Percentiles rank a stretch among this genome's conserved stretches.
phyloP scores from a whole-genome alignment of 2,797 vertebrate species.

The Alcedo quadribrachys region DNA sequence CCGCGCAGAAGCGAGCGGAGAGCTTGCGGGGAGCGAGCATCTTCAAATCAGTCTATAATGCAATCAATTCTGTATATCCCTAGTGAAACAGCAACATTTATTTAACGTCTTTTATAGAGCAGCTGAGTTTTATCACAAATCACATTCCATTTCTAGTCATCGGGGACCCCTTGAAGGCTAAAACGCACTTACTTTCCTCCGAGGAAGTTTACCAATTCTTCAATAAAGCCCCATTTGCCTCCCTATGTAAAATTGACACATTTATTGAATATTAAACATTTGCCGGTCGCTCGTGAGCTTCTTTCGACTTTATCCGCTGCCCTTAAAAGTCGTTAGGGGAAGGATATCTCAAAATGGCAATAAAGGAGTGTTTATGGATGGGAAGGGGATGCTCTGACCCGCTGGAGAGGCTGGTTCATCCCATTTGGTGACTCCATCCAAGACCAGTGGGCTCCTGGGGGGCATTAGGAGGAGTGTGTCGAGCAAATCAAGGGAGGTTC shows the following conservation, averaged over 20 bases:
- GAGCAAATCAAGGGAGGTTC: too few relatives aligned
- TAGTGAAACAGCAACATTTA: slow-evolving; percentile 84
- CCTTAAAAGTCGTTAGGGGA: slow-evolving; percentile 61
- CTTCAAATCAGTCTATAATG: slow-evolving; percentile 79
- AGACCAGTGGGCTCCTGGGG: too few relatives aligned
- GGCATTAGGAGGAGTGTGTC: too few relatives aligned
- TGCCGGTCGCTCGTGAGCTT: slow-evolving; percentile 30
- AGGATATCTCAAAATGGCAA: slow-evolving; percentile 31
- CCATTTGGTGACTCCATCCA: neutral
- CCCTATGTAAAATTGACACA: slow-evolving; percentile 81
- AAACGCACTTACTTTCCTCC: slow-evolving; percentile 83
- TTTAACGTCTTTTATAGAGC: slow-evolving; percentile 87
- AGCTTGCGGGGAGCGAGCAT: slow-evolving; percentile 65
- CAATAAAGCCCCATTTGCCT: slow-evolving; percentile 82
- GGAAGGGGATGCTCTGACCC: neutral
- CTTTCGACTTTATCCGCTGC: slow-evolving; percentile 47
- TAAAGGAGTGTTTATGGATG: neutral
- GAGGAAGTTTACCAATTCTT: slow-evolving; percentile 84
- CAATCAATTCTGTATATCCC: slow-evolving; percentile 84
- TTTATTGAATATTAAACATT: slow-evolving; percentile 84
- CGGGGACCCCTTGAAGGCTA: slow-evolving; percentile 83
- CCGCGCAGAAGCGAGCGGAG: neutral
- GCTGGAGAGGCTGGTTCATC: neutral
- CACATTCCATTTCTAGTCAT: slow-evolving; percentile 83
- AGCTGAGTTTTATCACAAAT: slow-evolving; percentile 85